Percentiles rank a stretch among this genome's conserved stretches.
These are phyloP conservation scores for Agriopis aurantiaria DNA, from an alignment of 2,888 invertebrate genomes.

Conservation along the genomic window DNA sequence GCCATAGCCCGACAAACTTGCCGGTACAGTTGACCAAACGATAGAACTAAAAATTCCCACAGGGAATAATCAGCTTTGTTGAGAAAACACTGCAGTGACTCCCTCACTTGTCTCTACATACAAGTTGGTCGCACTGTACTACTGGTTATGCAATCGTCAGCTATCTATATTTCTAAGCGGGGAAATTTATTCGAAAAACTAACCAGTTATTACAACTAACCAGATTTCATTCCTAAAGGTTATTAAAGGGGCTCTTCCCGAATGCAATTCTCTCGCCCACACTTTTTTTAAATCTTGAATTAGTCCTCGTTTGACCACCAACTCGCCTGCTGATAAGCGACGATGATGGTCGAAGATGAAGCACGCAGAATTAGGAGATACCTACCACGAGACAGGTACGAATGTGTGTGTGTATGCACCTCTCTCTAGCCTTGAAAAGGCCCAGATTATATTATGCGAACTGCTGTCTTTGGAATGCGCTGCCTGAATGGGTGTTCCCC, in stretches of 20 bases:
- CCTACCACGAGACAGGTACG: too few species aligned
- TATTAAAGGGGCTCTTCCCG: conserved; percentile 5
- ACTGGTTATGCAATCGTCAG: conserved; percentile 25
- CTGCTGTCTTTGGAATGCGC: too few species aligned
- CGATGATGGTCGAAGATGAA: too few species aligned
- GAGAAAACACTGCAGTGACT: background rate
- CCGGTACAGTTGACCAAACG: background rate
- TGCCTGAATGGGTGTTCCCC: too few species aligned
- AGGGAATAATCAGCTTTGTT: background rate
- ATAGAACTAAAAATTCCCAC: background rate
- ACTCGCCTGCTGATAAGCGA: too few species aligned
- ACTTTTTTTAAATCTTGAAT: too few species aligned
- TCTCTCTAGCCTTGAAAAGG: too few species aligned
- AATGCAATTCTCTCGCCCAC: too few species aligned
- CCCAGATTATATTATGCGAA: too few species aligned
- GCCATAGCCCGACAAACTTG: conserved; percentile 46
- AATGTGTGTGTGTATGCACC: too few species aligned
- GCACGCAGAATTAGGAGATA: too few species aligned
- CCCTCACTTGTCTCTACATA: background rate
- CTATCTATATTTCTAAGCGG: conserved; percentile 5
- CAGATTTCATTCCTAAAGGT: conserved; percentile 9
- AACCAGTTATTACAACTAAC: conserved; percentile 15
- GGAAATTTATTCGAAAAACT: conserved; percentile 16
- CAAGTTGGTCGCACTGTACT: background rate
- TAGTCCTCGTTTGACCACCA: too few species aligned